Conservation (phyloP, 2,113 vertebrate genomes). For the Erythrocercus mccallii region DNA sequence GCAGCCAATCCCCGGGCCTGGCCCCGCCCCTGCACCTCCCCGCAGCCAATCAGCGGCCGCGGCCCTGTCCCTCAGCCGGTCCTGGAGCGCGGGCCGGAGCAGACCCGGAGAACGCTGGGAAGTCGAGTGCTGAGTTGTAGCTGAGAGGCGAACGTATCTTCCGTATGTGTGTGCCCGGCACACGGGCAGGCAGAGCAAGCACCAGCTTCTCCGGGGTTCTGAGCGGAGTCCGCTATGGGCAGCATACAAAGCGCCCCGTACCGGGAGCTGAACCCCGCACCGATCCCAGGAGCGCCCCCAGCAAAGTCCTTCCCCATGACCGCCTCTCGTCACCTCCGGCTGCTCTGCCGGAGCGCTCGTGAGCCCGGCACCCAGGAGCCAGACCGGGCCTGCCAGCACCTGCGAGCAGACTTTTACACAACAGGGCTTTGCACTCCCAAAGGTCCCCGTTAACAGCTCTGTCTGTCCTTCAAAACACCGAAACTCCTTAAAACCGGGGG, state of each 20-base stretch:
- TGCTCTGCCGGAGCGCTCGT: not conserved
- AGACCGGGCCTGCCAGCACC: not conserved
- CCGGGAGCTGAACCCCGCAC: not conserved
- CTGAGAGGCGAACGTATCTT: fast-evolving
- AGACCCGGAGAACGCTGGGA: fast-evolving
- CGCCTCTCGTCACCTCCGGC: too few species aligned
- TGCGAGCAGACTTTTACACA: not conserved
- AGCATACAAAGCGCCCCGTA: too few species aligned
- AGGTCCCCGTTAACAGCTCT: too few species aligned
- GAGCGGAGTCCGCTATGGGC: not conserved
- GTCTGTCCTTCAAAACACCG: not conserved
- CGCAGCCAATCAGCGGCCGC: not conserved
- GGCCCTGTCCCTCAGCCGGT: not conserved
- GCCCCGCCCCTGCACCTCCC: fast-evolving
- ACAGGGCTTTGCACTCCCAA: not conserved
- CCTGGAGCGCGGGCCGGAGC: not conserved
- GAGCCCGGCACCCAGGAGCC: not conserved
- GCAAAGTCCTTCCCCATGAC: not conserved
- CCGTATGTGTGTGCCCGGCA: too few species aligned
- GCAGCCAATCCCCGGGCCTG: not conserved
- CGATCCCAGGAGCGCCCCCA: not conserved
- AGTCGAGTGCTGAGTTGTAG: fast-evolving
- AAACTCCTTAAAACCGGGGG: not conserved
- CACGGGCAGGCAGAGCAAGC: too few species aligned
- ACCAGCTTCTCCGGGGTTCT: not conserved